phyloP scores from a whole-genome alignment of 2,797 vertebrate genomes.

The Catostomus latipinnis region DNA sequence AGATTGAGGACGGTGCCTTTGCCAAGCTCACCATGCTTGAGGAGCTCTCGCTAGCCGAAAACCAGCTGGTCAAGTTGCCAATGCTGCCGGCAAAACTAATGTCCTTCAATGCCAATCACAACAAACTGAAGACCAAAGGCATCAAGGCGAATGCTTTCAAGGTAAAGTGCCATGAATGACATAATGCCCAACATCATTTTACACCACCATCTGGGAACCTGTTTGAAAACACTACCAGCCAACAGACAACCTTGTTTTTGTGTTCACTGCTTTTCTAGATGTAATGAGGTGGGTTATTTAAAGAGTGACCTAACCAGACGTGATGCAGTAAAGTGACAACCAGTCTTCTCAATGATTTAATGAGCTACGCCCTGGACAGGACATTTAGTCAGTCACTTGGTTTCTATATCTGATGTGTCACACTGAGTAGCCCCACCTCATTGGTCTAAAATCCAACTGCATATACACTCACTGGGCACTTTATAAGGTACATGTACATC shows the following conservation, averaged over 20 bases:
- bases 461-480: too few relatives aligned
- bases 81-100: slow-evolving; percentile 88
- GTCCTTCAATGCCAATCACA: slow-evolving; percentile 90
- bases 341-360: too few relatives aligned
- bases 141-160: slow-evolving; percentile 94
- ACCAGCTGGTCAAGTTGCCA: slow-evolving; percentile 88
- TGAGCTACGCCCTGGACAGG: too few relatives aligned
- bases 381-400: too few relatives aligned
- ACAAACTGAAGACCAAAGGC: slow-evolving; percentile 91
- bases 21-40: slow-evolving; percentile 87
- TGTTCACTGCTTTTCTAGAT: not conserved
- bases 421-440: too few relatives aligned
- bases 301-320: too few relatives aligned
- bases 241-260: slow-evolving; percentile 24
- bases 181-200: slow-evolving; percentile 16
- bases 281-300: not conserved
- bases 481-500: too few relatives aligned
- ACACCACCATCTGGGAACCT: not conserved
- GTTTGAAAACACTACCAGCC: slow-evolving; percentile 22
- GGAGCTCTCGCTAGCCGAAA: slow-evolving; percentile 92
- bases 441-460: too few relatives aligned
- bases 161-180: slow-evolving; percentile 72
- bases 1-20: slow-evolving; percentile 95
- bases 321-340: too few relatives aligned
- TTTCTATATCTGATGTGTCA: too few relatives aligned